Conservation (phyloP, 2,888 invertebrate species). For the Acheta domesticus region DNA sequence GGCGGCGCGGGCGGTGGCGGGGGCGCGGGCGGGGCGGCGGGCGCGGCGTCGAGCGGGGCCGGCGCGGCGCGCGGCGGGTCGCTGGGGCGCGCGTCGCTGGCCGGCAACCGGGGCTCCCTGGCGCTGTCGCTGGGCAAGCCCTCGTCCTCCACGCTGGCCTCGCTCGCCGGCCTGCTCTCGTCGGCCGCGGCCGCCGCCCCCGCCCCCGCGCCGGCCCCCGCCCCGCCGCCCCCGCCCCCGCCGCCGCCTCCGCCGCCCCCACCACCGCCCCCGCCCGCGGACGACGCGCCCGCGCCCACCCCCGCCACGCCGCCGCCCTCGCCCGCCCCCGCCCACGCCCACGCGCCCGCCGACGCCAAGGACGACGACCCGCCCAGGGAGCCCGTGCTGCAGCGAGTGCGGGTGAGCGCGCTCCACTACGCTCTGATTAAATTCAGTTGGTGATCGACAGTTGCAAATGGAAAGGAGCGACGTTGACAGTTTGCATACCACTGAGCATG, state of each 20-base stretch:
- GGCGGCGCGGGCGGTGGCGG: neutral
- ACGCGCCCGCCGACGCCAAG: slow-evolving; percentile 41
- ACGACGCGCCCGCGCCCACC: neutral
- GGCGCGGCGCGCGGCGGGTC: slow-evolving; percentile 58
- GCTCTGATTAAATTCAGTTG: too few relatives aligned
- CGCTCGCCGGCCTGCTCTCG: slow-evolving; percentile 73
- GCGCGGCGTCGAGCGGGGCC: slow-evolving; percentile 48
- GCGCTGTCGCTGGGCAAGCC: slow-evolving; percentile 80
- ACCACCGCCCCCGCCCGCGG: neutral
- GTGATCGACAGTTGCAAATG: too few relatives aligned
- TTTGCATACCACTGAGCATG: too few relatives aligned
- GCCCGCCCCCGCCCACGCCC: neutral
- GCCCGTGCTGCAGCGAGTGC: slow-evolving; percentile 55
- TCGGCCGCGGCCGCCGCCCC: slow-evolving; percentile 20
- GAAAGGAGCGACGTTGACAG: too few relatives aligned
- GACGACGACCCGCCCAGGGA: slow-evolving; percentile 40
- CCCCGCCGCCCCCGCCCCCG: neutral
- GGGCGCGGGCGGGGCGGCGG: slow-evolving; percentile 44
- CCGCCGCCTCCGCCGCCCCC: neutral
- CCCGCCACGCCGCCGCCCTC: neutral
- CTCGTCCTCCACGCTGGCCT: slow-evolving; percentile 78
- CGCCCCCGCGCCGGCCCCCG: neutral
- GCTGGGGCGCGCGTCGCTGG: slow-evolving; percentile 56
- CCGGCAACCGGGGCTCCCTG: slow-evolving; percentile 76
- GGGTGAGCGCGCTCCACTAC: too few relatives aligned